Evolutionary conservation across 2,888 invertebrate species (phyloP).

Genomic region (Pollenia griseotomentosa): DNA sequence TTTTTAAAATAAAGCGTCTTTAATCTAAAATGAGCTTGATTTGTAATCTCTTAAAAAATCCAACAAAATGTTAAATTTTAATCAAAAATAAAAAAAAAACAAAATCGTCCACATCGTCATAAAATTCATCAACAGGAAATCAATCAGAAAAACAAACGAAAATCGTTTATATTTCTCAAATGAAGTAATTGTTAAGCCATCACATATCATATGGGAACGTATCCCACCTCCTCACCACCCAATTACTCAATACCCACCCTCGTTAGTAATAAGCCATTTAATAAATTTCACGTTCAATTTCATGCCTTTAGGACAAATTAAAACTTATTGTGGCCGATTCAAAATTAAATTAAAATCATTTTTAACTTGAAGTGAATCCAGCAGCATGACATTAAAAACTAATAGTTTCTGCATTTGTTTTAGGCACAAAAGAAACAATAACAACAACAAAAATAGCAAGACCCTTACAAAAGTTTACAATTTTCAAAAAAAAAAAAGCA

Average conservation of each 20-base stretch:
- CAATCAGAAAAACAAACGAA: no score
- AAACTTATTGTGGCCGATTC: conserved; percentile 19
- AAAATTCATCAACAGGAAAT: no score
- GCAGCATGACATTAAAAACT: conserved; percentile 57
- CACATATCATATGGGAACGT: no score
- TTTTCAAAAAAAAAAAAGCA: conserved; percentile 12
- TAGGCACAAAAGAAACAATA: conserved; percentile 26
- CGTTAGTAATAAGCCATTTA: neutral
- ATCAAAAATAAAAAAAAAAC: no score
- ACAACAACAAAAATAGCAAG: neutral
- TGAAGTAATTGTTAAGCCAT: no score
- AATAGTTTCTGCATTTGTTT: conserved; percentile 36
- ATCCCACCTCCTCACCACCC: neutral
- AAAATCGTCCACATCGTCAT: no score
- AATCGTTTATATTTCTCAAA: no score
- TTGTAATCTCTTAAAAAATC: no score
- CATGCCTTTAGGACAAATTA: conserved; percentile 43
- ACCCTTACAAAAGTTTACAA: conserved; percentile 5
- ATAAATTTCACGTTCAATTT: conserved; percentile 2
- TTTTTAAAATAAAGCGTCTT: no score
- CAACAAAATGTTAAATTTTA: no score
- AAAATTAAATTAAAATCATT: conserved; percentile 60
- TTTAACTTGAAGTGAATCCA: conserved; percentile 35
- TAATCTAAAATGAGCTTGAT: no score
- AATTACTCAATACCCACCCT: neutral